A percentile compares a stretch with the other conserved stretches of the same genome.
Conservation (phyloP, 2,113 vertebrate species). For the Himantopus leucocephalus region DNA sequence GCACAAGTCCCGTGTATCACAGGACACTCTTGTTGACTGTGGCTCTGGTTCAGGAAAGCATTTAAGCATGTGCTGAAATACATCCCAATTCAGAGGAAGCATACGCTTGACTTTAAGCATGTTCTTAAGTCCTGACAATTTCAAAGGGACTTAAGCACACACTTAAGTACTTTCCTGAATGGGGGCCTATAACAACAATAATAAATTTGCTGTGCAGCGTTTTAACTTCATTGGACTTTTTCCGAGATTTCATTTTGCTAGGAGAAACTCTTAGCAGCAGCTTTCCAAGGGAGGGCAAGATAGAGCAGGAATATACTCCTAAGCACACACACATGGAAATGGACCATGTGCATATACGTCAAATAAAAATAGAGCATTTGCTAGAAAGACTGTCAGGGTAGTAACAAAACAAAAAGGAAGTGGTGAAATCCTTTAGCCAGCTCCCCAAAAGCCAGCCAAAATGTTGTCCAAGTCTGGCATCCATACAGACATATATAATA, state of each 20-base stretch:
- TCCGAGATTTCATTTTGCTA: not conserved
- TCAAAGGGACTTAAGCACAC: conserved; percentile 43
- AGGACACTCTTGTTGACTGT: conserved; percentile 23
- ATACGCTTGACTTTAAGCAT: conserved; percentile 30
- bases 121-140: conserved; percentile 34
- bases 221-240: conserved; percentile 3
- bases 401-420: conserved; percentile 31
- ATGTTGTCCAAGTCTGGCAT: conserved; percentile 16
- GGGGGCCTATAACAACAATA: conserved; percentile 1
- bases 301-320: not conserved
- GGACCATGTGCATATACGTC: not conserved
- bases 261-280: not conserved
- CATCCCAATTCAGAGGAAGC: conserved; percentile 32
- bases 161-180: conserved; percentile 51
- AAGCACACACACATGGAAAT: not conserved
- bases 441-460: conserved; percentile 43
- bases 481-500: not conserved
- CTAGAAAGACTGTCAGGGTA: not conserved
- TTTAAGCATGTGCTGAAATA: conserved; percentile 60
- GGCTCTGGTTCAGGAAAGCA: conserved; percentile 44
- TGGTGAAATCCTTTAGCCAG: conserved; percentile 17
- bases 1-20: not conserved
- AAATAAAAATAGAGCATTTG: conserved; percentile 24
- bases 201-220: not conserved
- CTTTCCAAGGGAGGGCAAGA: not conserved